A percentile compares a stretch with the other conserved stretches of the same genome.
These are phyloP conservation scores for Contarinia nasturtii DNA, from an alignment of 1,140 invertebrate genomes.

Conservation along the genomic window DNA sequence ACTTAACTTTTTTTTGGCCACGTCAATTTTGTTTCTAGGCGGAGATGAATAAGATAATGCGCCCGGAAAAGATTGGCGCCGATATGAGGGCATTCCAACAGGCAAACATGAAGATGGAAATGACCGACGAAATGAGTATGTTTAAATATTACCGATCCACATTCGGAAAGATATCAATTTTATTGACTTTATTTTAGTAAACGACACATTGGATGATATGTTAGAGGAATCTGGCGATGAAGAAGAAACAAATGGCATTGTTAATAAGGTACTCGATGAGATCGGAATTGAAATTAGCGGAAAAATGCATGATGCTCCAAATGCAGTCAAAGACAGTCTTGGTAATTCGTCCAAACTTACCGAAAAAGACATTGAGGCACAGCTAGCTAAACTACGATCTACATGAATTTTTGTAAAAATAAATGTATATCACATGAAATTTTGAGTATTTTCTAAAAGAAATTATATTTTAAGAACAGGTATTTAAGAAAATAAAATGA, in stretches of 20 bases:
- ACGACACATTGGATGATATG: slow-evolving; percentile 80
- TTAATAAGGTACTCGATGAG: slow-evolving; percentile 80
- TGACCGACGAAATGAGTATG: slow-evolving; percentile 89
- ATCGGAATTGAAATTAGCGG: slow-evolving; percentile 88
- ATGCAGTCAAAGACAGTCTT: slow-evolving; percentile 37
- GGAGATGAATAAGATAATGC: slow-evolving; percentile 72
- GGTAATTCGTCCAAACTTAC: slow-evolving; percentile 30
- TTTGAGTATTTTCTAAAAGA: too few relatives aligned
- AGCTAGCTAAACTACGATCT: slow-evolving; percentile 52
- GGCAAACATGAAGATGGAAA: slow-evolving; percentile 73
- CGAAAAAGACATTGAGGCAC: slow-evolving; percentile 57
- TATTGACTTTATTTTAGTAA: slow-evolving; percentile 38
- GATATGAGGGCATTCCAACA: slow-evolving; percentile 66
- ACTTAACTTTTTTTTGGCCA: too few relatives aligned
- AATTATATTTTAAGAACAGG: too few relatives aligned
- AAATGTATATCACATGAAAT: too few relatives aligned
- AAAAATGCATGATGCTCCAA: slow-evolving; percentile 51
- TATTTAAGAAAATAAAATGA: too few relatives aligned
- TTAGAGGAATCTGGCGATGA: slow-evolving; percentile 77
- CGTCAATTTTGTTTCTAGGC: too few relatives aligned
- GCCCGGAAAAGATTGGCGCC: slow-evolving; percentile 61
- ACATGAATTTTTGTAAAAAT: slow-evolving; percentile 10
- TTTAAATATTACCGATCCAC: neutral
- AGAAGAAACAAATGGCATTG: slow-evolving; percentile 68
- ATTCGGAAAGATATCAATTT: neutral